phyloP scores from a whole-genome alignment of 2,888 invertebrate genomes.

The Patella depressa region DNA sequence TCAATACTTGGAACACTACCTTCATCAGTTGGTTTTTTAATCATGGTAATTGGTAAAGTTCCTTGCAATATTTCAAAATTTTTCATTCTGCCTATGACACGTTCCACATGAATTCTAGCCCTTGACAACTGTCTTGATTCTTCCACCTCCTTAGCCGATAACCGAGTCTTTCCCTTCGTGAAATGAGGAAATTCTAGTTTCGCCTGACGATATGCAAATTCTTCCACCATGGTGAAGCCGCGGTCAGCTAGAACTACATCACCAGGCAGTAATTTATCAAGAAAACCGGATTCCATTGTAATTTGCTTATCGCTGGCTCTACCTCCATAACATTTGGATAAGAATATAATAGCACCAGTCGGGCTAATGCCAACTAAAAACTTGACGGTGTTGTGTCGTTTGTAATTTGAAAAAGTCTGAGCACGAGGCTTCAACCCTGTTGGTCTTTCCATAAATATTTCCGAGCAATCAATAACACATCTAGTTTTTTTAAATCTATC shows the following conservation, averaged over 20 bases:
- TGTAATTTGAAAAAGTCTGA: not conserved
- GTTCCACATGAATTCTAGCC: not conserved
- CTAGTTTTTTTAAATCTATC: not conserved
- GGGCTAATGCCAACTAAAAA: conserved; percentile 21
- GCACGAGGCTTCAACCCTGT: not conserved
- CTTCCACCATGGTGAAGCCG: conserved; percentile 16
- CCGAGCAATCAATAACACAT: not conserved
- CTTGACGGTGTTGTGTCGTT: conserved; percentile 21
- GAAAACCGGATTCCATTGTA: not conserved
- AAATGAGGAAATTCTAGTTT: not conserved
- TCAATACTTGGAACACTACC: too few relatives aligned
- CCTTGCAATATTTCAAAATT: not conserved
- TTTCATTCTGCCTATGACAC: not conserved
- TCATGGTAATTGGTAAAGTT: not conserved
- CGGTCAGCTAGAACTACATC: conserved; percentile 14
- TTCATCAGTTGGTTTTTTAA: not conserved
- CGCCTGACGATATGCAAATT: not conserved
- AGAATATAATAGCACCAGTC: conserved; percentile 22
- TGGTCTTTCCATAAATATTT: not conserved
- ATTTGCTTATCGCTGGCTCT: not conserved
- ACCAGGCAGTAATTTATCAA: not conserved
- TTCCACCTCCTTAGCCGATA: not conserved
- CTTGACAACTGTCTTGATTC: not conserved
- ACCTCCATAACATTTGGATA: conserved; percentile 18
- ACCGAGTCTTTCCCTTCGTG: not conserved